phyloP scores from a whole-genome alignment of 2,113 vertebrate genomes.

The Eurypyga helias region DNA sequence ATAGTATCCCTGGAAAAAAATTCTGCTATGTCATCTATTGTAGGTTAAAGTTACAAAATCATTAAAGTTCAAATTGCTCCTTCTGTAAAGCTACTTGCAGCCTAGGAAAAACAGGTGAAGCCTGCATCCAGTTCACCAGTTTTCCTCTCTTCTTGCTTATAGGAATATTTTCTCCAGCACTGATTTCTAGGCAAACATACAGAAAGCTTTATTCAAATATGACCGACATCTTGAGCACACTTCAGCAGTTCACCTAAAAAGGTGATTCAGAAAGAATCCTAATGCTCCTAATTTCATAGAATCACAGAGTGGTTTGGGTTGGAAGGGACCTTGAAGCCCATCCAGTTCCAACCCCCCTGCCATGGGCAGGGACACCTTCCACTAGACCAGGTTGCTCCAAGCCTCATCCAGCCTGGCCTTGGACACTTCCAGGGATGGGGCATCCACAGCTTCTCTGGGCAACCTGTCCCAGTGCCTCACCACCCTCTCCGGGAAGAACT shows the following conservation, averaged over 20 bases:
- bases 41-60: background rate
- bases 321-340: too few species aligned
- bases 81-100: background rate
- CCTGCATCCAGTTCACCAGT: background rate
- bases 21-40: background rate
- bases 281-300: background rate
- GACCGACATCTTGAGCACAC: background rate
- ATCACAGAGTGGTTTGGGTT: too few species aligned
- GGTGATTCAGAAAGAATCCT: background rate
- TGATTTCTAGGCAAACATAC: background rate
- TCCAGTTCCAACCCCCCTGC: too few species aligned
- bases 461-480: too few species aligned
- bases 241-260: background rate
- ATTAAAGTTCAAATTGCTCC: slow-evolving; percentile 37
- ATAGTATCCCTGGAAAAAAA: background rate
- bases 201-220: background rate
- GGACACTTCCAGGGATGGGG: too few species aligned
- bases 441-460: too few species aligned
- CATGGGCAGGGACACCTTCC: too few species aligned
- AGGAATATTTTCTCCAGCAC: background rate
- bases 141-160: background rate
- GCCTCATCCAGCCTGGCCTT: too few species aligned
- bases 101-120: background rate
- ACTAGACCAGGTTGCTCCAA: too few species aligned
- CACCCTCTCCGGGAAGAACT: too few species aligned